Evolutionary conservation across 2,113 vertebrate species (phyloP), one percentile per base, ranked within the genome.

Genomic region (Turnix velox): DNA sequence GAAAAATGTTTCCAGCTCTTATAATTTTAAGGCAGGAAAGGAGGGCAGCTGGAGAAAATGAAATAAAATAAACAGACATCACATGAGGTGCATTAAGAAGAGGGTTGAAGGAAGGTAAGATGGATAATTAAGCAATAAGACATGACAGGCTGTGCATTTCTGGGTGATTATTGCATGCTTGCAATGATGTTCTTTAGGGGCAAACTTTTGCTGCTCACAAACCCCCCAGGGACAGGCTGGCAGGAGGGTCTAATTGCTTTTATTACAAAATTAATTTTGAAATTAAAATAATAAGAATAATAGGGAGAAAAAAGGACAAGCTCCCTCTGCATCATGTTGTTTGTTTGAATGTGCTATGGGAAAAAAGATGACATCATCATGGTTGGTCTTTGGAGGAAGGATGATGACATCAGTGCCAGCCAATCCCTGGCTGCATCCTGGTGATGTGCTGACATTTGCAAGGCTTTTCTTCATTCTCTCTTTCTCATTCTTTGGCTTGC

Each of bases 81-180:
- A 52, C 48, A 83, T 0, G 2, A 91, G 28, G 45, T 85, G 62
- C 58, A 80, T 57, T 73, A 82, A 84, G 65, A 88, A 73, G 72
- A 92, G 42, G 19, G 49, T 39, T 94, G 88, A 92, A 90, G 78
- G 51, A 91, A 94, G 73, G 58, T 84, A 77, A 95, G 95, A 93
- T 80, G 96, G 88, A 95, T 95, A 93, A 95, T 93, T 96, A 96
- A 95, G 88, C 92, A 95, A 95, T 96, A 90, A 91, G 88, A 92
- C 57, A 88, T 2, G 80, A 91, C 94, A 92, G 85, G 82, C 82
- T 74, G 48, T 62, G 68, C 7, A 17, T 87, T 92, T 96, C 81
- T 93, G 79, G 35, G 62, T 84, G 80, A 95, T 96, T 94, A 94
- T 57, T 82, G 55, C 57, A 42, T 67, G 82, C 90, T 35, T 92